Conservation (phyloP, 1,140 invertebrate species). For the Cataglyphis hispanica region DNA sequence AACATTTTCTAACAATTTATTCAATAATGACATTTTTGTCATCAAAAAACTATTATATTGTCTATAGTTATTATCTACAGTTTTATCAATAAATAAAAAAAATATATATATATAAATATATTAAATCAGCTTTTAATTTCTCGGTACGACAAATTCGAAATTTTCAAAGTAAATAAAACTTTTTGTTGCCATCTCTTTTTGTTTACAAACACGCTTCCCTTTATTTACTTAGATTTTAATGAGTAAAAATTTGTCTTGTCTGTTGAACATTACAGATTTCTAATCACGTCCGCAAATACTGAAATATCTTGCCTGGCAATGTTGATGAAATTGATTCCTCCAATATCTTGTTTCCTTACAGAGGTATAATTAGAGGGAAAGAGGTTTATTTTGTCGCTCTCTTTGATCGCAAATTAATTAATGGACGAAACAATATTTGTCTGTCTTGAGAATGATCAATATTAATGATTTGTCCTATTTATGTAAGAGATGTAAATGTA, state of each 20-base stretch:
- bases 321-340: constrained; percentile 43
- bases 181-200: background rate
- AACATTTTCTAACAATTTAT: background rate
- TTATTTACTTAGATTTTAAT: background rate
- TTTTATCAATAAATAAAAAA: background rate
- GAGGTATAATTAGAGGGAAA: constrained; percentile 51
- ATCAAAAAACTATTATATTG: background rate
- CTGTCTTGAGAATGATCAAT: constrained; percentile 41
- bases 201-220: too few relatives aligned
- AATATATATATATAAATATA: background rate
- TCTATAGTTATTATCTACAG: background rate
- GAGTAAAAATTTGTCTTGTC: background rate
- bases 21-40: background rate
- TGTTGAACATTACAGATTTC: background rate
- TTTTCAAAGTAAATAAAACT: background rate
- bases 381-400: constrained; percentile 49
- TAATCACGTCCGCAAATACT: background rate
- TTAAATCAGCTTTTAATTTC: background rate
- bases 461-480: constrained; percentile 46
- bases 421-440: constrained; percentile 29
- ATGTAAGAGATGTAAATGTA: constrained; percentile 31
- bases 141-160: background rate
- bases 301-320: constrained; percentile 17
- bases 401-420: constrained; percentile 49
- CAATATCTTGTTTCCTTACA: constrained; percentile 50